These are phyloP conservation scores for Ichneumoninae sp. DNA, from an alignment of 2,888 invertebrate genomes.

Conservation along the genomic window DNA sequence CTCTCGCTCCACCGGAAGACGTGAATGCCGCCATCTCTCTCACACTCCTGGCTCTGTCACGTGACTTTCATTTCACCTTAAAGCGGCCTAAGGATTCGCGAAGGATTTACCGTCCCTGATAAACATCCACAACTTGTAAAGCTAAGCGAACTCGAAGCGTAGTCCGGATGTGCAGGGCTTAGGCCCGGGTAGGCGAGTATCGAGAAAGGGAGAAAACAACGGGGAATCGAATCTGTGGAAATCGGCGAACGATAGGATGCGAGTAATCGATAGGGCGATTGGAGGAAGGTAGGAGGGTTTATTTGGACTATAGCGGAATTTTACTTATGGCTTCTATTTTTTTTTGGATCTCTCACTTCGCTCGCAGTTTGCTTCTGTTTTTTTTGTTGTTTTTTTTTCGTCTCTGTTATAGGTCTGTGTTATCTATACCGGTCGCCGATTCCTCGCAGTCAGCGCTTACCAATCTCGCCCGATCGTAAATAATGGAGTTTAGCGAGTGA, in stretches of 20 bases:
- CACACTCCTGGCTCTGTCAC: too few relatives aligned
- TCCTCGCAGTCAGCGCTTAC: constrained; percentile 31
- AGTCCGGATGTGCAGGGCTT: not conserved
- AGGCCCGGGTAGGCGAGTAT: not conserved
- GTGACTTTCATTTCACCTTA: constrained; percentile 4
- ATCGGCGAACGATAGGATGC: constrained; percentile 57
- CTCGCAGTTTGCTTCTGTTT: not conserved
- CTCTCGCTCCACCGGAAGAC: too few relatives aligned
- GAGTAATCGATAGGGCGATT: constrained; percentile 31
- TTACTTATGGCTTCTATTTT: constrained; percentile 56
- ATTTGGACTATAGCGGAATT: constrained; percentile 53
- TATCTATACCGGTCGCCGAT: constrained; percentile 16
- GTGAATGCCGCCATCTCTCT: too few relatives aligned
- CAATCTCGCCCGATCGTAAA: constrained; percentile 60
- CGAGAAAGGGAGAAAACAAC: constrained; percentile 4
- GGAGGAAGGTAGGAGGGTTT: not conserved
- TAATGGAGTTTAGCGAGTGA: constrained; percentile 34
- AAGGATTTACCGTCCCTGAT: constrained; percentile 68
- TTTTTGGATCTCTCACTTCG: constrained; percentile 61
- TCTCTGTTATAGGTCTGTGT: constrained; percentile 32
- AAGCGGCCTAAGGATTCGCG: constrained; percentile 71
- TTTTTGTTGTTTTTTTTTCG: constrained; percentile 25
- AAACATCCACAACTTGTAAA: constrained; percentile 65
- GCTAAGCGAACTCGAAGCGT: constrained; percentile 49
- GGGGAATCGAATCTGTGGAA: constrained; percentile 57